Base-by-base conservation (phyloP, 2,888 invertebrate species). In the Drosophila affinis region DNA sequence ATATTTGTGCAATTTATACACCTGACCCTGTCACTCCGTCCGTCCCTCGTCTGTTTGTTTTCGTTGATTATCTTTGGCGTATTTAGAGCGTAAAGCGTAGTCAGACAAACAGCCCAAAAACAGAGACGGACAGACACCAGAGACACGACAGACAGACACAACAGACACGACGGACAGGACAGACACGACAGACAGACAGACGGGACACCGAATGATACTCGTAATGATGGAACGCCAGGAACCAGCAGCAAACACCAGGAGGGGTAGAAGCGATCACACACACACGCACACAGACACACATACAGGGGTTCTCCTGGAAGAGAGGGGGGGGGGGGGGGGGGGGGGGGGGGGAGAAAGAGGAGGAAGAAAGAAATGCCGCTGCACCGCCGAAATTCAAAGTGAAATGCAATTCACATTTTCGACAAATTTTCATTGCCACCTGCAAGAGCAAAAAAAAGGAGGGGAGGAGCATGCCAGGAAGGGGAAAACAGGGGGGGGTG, bases 51-150 rank as follows among this genome's bases (percentile, higher is more conserved):
- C 75, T 85, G 89, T 85, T 85, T 86, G 85, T 86, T 87, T 87
- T 83, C 76, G 89, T 84, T 91, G 89, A 91, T 91, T 91, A 88
- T 90, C 88, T 90, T 84, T 73, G 80, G 89, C 90, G 91, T 90
- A 90, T 90, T 89, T 90, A 91, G 90, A 90, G 90, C 90, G 91
- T 91, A 91, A 90, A 91, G 89, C 82, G 87, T 83, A 87, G 88
- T 89, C 90, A 88, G 89, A 88, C 89, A 78, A 57, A 60, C 65
- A 32, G 53, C 53, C 53, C n/a, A 54, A 54, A 54, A 21, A 44
- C 24, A 54, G 24, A 9, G 34, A 54, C 39, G 24, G 24, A 54
- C 21, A 27, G 48, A 24, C 34, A 34, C n/a, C n/a, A n/a, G n/a
- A n/a, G 53, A 12, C 34, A 39, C 18, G 21, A 21, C 21, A 54